A percentile compares a stretch with the other conserved stretches of the same genome.
These are phyloP conservation scores for Drosophila prolongata DNA, from an alignment of 2,888 invertebrate genomes.

Conservation along the genomic window DNA sequence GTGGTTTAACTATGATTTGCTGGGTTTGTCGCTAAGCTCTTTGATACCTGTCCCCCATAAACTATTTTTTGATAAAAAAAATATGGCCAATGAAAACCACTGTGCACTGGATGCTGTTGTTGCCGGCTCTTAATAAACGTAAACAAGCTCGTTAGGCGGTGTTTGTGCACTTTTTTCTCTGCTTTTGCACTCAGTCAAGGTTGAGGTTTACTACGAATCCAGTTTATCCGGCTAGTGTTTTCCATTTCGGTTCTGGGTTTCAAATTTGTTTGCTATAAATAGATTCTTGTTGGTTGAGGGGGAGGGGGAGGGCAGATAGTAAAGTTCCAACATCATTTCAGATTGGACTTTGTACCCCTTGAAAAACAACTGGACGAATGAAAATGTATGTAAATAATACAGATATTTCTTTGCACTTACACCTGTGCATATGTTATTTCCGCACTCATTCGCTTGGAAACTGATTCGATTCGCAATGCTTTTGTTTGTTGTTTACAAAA, in stretches of 20 bases:
- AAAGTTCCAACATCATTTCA: constrained; percentile 17
- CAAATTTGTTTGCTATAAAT: constrained; percentile 41
- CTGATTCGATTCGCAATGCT: background rate
- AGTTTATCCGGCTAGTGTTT: constrained; percentile 37
- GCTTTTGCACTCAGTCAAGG: constrained; percentile 68
- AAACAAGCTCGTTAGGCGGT: constrained; percentile 76
- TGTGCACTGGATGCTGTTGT: constrained; percentile 27
- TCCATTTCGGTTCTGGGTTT: constrained; percentile 15
- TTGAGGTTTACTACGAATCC: constrained; percentile 37
- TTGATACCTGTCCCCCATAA: background rate
- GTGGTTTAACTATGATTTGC: background rate
- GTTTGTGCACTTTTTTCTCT: constrained; percentile 36
- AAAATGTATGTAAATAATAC: constrained; percentile 16
- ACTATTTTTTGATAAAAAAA: constrained; percentile 29
- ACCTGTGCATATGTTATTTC: constrained; percentile 1
- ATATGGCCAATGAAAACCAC: background rate
- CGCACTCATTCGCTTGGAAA: background rate
- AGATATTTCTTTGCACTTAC: background rate
- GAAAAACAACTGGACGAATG: constrained; percentile 8
- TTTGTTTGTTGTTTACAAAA: constrained; percentile 31
- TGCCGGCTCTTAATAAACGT: constrained; percentile 65
- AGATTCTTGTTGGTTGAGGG: background rate
- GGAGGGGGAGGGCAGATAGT: constrained; percentile 3
- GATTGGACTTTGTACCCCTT: constrained; percentile 44
- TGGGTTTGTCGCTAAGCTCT: background rate